phyloP scores from a whole-genome alignment of 2,888 invertebrate species.

The Copidosoma aretas region DNA sequence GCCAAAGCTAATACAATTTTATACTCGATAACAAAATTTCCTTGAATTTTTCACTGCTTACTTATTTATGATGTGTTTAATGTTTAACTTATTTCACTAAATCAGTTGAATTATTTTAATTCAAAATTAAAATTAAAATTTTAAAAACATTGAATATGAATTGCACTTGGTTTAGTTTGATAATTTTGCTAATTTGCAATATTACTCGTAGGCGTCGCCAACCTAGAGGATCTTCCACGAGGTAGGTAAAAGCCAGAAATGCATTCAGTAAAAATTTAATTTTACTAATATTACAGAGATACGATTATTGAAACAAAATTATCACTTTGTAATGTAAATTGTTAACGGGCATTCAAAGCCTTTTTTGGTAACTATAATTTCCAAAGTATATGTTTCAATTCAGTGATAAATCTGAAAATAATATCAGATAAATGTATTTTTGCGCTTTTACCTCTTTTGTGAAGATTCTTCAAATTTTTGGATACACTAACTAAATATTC shows the following conservation, averaged over 20 bases:
- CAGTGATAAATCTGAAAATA: neutral
- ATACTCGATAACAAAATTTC: too few relatives aligned
- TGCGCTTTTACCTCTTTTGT: conserved; percentile 38
- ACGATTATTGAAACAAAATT: conserved; percentile 13
- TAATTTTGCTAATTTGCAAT: conserved; percentile 29
- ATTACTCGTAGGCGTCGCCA: conserved; percentile 34
- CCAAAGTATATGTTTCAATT: neutral
- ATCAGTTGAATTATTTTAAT: too few relatives aligned
- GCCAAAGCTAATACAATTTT: too few relatives aligned
- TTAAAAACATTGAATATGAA: neutral
- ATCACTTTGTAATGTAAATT: too few relatives aligned
- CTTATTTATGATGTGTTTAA: too few relatives aligned
- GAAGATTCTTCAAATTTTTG: conserved; percentile 22
- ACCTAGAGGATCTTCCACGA: conserved; percentile 36
- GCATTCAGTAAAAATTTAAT: conserved; percentile 32
- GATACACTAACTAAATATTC: neutral
- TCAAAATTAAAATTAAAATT: too few relatives aligned
- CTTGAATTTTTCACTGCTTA: too few relatives aligned
- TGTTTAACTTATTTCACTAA: too few relatives aligned
- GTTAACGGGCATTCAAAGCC: neutral
- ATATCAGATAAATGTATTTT: conserved; percentile 34
- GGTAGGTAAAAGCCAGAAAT: conserved; percentile 40
- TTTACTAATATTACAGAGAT: conserved; percentile 31
- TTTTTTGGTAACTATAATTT: neutral
- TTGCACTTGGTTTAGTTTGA: conserved; percentile 12